phyloP scores from a whole-genome alignment of 2,888 invertebrate genomes.

The Drosophila incognita region DNA sequence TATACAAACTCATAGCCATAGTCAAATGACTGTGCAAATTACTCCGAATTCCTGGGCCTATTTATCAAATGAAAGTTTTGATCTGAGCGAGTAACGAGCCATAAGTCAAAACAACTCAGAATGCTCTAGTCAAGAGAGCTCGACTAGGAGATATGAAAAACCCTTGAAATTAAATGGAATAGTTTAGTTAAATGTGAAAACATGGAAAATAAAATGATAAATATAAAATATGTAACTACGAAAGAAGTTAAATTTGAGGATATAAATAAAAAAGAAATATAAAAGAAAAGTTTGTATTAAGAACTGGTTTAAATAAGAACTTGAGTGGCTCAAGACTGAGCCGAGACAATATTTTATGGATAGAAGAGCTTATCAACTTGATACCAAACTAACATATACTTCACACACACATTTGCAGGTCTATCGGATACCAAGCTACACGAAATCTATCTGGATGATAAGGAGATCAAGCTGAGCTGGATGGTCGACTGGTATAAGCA shows the following conservation, averaged over 20 bases:
- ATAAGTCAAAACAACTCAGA: not conserved
- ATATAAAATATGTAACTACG: not conserved
- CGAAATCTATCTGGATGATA: constrained; percentile 83
- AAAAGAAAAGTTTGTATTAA: not conserved
- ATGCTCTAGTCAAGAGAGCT: not conserved
- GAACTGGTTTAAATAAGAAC: not conserved
- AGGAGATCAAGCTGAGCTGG: constrained; percentile 85
- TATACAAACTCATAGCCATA: not conserved
- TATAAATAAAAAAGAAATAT: too few species aligned
- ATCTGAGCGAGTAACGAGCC: not conserved
- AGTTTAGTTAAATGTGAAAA: not conserved
- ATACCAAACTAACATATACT: not conserved
- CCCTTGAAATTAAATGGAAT: not conserved
- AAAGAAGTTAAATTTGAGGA: not conserved
- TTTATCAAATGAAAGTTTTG: not conserved
- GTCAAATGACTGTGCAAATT: constrained; percentile 13
- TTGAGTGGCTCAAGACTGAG: not conserved
- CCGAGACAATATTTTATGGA: not conserved
- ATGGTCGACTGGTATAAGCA: constrained; percentile 85
- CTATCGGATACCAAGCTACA: constrained; percentile 84
- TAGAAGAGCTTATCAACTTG: not conserved
- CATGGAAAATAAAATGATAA: not conserved
- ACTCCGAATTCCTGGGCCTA: too few species aligned
- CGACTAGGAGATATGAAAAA: not conserved
- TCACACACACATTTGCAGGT: constrained; percentile 58